Base-by-base conservation (phyloP, 2,113 vertebrate species). In the Stictonetta naevosa region DNA sequence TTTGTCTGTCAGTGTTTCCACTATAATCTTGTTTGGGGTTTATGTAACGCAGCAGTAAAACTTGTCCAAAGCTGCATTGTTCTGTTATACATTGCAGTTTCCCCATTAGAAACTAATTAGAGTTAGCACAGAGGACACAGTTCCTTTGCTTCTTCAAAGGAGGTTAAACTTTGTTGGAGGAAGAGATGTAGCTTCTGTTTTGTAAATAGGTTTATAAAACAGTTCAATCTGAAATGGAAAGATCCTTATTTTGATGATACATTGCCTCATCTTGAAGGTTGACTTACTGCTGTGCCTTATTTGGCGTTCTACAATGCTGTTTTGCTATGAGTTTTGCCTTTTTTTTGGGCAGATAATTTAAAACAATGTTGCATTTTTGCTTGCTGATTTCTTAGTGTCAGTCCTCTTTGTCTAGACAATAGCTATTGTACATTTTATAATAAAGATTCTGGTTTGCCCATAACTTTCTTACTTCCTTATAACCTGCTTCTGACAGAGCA, bases 41-140 rank as follows among this genome's bases (percentile, higher is more conserved):
- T 91, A 44, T 50, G 31, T 80, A 93, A 78, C 20, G 42, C 17
- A 63, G 31, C 60, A 29, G 58, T 80, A 95, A 68, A 83, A 91
- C 21, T 69, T 82, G 42, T 28, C 22, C 33, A 58, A 86, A 89
- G 19, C n/a, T 78, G 19, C 44, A 13, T 40, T 77, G 52, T 67
- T 88, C 22, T 36, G 20, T 21, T 82, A 8, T 66, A 44, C 46
- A 71, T 56, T 48, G 66, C 69, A 80, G 28, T 74, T 87, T 48
- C 46, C 50, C 44, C 66, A 38, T 90, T 88, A 92, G 92, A 40
- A 88, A 60, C 40, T 94, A 90, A 86, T 93, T 77, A 59, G n/a
- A 68, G 21, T 75, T 67, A 91, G 34, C 89, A 71, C 3, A 23
- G 64, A 88, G 63, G 55, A 52, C 28, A 90, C 12, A 63, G 83